These are phyloP conservation scores for Chironomus tentans DNA, from an alignment of 2,888 invertebrate genomes.

Conservation along the genomic window DNA sequence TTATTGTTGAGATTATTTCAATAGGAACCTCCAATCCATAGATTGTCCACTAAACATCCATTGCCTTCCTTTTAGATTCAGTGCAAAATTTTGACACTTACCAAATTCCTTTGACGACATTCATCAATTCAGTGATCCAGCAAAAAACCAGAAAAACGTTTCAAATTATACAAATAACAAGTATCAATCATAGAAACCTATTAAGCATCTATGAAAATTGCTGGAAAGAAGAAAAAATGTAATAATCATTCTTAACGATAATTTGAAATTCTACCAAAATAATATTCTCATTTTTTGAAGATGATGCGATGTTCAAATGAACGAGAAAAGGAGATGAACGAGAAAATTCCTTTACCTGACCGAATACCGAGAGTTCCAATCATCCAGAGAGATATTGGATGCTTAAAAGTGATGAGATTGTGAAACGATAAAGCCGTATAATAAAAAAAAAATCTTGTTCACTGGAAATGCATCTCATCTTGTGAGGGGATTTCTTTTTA, in stretches of 20 bases:
- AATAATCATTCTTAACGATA: constrained; percentile 22
- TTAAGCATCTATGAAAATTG: too few relatives aligned
- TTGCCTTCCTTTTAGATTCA: too few relatives aligned
- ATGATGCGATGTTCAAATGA: not conserved
- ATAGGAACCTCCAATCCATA: too few relatives aligned
- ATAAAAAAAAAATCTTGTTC: not conserved
- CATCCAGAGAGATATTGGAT: not conserved
- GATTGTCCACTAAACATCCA: too few relatives aligned
- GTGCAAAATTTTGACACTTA: too few relatives aligned
- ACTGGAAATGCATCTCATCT: constrained; percentile 5
- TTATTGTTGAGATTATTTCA: too few relatives aligned
- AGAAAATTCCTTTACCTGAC: not conserved
- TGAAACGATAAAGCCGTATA: not conserved
- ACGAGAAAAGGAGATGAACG: not conserved
- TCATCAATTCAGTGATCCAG: too few relatives aligned
- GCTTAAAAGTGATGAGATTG: constrained; percentile 11
- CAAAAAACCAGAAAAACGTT: too few relatives aligned
- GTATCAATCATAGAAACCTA: too few relatives aligned
- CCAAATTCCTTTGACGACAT: too few relatives aligned
- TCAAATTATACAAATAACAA: too few relatives aligned
- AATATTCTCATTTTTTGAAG: not conserved
- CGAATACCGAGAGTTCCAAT: not conserved
- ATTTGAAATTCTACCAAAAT: not conserved
- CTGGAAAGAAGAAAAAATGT: not conserved
- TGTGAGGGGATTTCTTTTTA: too few relatives aligned